phyloP scores from a whole-genome alignment of 2,797 vertebrate species.

The Brotula barbata region DNA sequence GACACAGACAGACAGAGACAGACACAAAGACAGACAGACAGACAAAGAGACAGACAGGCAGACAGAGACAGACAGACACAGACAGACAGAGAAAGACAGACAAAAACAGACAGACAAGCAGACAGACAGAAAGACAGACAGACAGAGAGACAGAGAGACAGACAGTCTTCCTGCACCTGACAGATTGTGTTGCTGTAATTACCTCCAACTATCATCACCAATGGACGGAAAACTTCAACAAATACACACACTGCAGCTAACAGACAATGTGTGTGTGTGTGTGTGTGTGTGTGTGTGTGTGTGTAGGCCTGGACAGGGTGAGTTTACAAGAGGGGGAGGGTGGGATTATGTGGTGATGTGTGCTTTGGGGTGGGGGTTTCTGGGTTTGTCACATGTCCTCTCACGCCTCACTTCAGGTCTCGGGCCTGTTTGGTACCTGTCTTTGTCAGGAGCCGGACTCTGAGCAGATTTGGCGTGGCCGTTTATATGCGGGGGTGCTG shows the following conservation, averaged over 20 bases:
- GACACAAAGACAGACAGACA: too few species aligned
- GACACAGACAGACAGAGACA: too few species aligned
- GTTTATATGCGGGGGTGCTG: slow-evolving; percentile 47
- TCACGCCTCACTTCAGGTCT: slow-evolving; percentile 49
- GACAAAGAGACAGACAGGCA: too few species aligned
- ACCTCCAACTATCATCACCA: too few species aligned
- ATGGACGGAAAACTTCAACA: too few species aligned
- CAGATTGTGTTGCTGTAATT: too few species aligned
- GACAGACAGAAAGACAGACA: too few species aligned
- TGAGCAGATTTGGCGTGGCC: slow-evolving; percentile 60
- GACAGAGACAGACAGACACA: too few species aligned
- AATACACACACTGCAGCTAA: too few species aligned
- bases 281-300: not conserved
- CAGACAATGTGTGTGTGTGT: not conserved
- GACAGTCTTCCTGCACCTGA: too few species aligned
- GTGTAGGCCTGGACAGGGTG: not conserved
- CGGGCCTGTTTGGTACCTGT: slow-evolving; percentile 48
- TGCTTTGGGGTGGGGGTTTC: slow-evolving; percentile 11
- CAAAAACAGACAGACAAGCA: not conserved
- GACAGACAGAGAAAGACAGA: not conserved
- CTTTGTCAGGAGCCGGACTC: slow-evolving; percentile 60
- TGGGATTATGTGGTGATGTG: slow-evolving; percentile 37
- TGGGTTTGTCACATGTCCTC: slow-evolving; percentile 51
- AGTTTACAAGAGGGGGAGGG: slow-evolving; percentile 8
- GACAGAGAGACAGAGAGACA: too few species aligned